Percentiles rank a stretch among this genome's conserved stretches.
phyloP scores from a whole-genome alignment of 1,140 invertebrate genomes.

The Holcopasites calliopsidis region DNA sequence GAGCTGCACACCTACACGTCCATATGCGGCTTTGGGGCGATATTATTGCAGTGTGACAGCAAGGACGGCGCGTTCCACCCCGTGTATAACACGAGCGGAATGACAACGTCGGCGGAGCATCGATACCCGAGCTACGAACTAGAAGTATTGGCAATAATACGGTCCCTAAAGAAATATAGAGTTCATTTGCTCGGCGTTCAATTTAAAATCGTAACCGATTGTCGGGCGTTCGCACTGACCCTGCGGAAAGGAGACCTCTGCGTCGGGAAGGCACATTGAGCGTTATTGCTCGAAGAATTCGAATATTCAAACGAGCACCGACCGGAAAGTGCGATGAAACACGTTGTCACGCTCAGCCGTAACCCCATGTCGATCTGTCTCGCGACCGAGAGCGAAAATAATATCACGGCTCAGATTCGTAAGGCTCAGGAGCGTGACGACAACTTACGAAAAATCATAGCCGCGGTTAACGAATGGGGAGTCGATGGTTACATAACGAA shows the following conservation, averaged over 20 bases:
- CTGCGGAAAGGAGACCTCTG: too few species aligned
- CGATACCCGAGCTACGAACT: not conserved
- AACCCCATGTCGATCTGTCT: not conserved
- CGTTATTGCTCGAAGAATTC: too few species aligned
- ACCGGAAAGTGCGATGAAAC: not conserved
- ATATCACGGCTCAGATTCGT: too few species aligned
- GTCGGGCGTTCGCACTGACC: too few species aligned
- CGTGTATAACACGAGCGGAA: not conserved
- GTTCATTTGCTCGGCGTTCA: not conserved
- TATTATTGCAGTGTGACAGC: not conserved
- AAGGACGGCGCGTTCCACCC: not conserved
- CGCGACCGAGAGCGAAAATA: too few species aligned
- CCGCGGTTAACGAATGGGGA: too few species aligned
- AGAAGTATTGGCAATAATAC: not conserved
- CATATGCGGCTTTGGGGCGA: not conserved
- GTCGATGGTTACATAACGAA: too few species aligned
- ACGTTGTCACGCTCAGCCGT: not conserved
- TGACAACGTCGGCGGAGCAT: not conserved
- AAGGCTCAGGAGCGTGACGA: too few species aligned
- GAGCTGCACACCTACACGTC: not conserved
- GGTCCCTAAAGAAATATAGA: not conserved
- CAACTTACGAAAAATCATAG: too few species aligned
- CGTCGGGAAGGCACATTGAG: too few species aligned
- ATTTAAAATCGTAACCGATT: conserved; percentile 12
- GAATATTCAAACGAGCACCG: not conserved